Base-by-base conservation (phyloP, 1,140 invertebrate species). In the Drosophila cardini region DNA sequence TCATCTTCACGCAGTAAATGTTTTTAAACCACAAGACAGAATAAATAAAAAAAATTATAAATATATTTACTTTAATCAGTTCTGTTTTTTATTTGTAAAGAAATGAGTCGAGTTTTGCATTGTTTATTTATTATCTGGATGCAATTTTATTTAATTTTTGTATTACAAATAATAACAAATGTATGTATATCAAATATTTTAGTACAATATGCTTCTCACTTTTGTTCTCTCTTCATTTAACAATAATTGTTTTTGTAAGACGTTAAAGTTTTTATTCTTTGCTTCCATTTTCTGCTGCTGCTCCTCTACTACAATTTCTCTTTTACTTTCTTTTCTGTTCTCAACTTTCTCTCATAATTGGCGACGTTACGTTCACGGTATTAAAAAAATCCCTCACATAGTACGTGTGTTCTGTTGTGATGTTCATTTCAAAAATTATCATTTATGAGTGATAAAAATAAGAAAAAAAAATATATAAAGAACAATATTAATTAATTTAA, bases 141-240 rank as follows among this genome's bases (percentile, higher is more conserved):
- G 83, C 84, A 87, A 87, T 87, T 87, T 87, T 87, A 89, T 87
- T 87, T 89, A 87, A 73, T 87, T 87, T 89, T 87, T 77, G 84
- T 87, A 87, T 87, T 87, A 87, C 83, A 87, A 87, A 87, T 87
- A 87, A 87, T 87, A 87, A 87, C 83, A 87, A 87, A 87, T 87
- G 79, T 87, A 80, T 87, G 83, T 87, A 87, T 87, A 87, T 87
- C 83, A 87, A 87, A 87, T 87, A 83, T 89, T 86, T 87, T 86
- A 87, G 83, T 87, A 87, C 83, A 87, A 87, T 87, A 89, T 89
- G 72, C 76, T 87, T 89, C 82, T 72, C 78, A 79, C 72, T 83
- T 87, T 77, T 72, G 72, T 72, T 87, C 63, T 73, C 76, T 72
- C 89, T 60, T 73, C 76, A 80, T 87, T 87, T 87, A 87, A 87